Conservation (phyloP, 2,797 vertebrate species). For the Hybognathus amarus region DNA sequence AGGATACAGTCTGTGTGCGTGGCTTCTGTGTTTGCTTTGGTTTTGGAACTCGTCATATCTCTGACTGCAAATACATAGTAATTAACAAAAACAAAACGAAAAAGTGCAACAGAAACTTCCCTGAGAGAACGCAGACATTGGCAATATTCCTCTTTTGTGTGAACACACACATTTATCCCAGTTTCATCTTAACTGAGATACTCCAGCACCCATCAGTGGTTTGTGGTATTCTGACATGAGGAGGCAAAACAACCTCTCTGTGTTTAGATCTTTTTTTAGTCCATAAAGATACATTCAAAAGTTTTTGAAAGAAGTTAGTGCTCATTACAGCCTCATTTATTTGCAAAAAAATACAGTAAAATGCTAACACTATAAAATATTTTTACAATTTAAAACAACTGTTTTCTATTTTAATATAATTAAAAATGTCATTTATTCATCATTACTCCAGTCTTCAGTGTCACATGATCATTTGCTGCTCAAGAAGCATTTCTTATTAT, state of each 20-base stretch:
- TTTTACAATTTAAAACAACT: background rate
- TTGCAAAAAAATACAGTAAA: background rate
- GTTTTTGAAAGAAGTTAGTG: background rate
- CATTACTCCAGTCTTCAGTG: background rate
- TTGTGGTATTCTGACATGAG: background rate
- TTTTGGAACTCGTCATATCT: slow-evolving; percentile 7
- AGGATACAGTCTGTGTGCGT: background rate
- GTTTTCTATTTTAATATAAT: background rate
- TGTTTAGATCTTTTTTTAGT: background rate
- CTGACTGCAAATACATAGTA: background rate
- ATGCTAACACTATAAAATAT: background rate
- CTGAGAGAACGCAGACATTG: slow-evolving; percentile 12
- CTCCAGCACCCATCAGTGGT: background rate
- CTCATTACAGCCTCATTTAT: background rate
- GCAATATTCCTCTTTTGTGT: slow-evolving; percentile 12
- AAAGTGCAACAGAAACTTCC: background rate
- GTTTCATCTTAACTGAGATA: background rate
- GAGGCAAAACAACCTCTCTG: background rate
- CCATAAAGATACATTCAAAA: background rate
- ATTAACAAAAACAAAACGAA: slow-evolving; percentile 23
- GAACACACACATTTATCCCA: slow-evolving; percentile 7
- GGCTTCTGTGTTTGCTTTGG: slow-evolving; percentile 4
- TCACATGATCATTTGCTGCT: background rate
- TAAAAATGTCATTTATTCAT: background rate
- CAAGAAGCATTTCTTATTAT: background rate